Evolutionary conservation across 2,797 vertebrate species (phyloP).

Genomic region (Chromis chromis): DNA sequence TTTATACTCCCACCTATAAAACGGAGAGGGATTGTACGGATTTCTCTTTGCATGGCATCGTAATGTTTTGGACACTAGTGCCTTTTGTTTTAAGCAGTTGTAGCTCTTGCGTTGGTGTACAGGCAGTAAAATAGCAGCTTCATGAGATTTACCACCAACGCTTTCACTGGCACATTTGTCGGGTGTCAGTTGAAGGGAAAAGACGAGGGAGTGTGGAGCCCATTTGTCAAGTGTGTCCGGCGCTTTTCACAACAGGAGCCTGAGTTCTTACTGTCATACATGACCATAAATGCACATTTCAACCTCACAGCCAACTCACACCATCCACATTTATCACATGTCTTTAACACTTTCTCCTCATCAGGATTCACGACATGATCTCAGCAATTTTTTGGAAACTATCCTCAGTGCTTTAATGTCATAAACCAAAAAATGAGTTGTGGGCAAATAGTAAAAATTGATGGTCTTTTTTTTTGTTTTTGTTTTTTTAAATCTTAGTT

Average conservation of each 20-base stretch:
- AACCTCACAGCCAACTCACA: conserved; percentile 56
- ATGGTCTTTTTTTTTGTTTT: conserved; percentile 53
- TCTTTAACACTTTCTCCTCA: conserved; percentile 44
- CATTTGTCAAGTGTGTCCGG: conserved; percentile 70
- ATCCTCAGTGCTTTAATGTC: conserved; percentile 90
- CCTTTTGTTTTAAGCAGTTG: conserved; percentile 83
- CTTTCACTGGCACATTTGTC: conserved; percentile 59
- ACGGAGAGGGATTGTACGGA: conserved; percentile 46
- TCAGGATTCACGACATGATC: conserved; percentile 43
- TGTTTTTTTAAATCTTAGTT: conserved; percentile 87
- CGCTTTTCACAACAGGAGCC: conserved; percentile 63
- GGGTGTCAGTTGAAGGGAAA: conserved; percentile 52
- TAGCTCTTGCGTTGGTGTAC: conserved; percentile 75
- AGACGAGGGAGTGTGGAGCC: conserved; percentile 65
- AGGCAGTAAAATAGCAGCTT: conserved; percentile 41
- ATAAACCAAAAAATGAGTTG: conserved; percentile 89
- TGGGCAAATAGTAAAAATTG: conserved; percentile 77
- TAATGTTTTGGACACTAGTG: conserved; percentile 81
- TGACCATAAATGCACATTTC: conserved; percentile 70
- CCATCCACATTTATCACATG: conserved; percentile 31
- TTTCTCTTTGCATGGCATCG: conserved; percentile 71
- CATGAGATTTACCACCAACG: conserved; percentile 50
- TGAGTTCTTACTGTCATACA: conserved; percentile 63
- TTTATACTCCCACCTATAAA: conserved; percentile 36
- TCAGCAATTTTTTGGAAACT: conserved; percentile 70